phyloP scores from a whole-genome alignment of 2,113 vertebrate species.

The Maccullochella peelii region DNA sequence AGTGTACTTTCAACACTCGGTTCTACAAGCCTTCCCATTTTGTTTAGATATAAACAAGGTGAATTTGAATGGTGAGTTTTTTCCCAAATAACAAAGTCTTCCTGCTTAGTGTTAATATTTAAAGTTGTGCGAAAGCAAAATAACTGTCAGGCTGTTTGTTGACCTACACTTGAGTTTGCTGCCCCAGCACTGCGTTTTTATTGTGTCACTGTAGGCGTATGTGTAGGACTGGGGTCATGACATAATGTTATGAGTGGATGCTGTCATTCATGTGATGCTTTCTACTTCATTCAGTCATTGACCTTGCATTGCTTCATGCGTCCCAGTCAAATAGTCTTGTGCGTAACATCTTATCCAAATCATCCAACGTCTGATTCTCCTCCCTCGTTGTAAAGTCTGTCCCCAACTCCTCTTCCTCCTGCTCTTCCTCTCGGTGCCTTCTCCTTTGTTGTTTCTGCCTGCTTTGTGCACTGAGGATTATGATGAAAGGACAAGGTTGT shows the following conservation, averaged over 20 bases:
- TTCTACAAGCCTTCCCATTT: not conserved
- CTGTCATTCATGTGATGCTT: slow-evolving; percentile 2
- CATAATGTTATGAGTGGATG: not conserved
- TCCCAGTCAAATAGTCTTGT: not conserved
- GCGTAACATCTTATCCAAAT: not conserved
- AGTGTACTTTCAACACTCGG: not conserved
- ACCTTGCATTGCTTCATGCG: slow-evolving; percentile 7
- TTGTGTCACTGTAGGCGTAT: not conserved
- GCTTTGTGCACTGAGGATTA: slow-evolving; percentile 58
- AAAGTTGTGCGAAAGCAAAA: not conserved
- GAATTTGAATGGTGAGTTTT: not conserved
- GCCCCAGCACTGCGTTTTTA: no score
- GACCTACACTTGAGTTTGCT: slow-evolving; percentile 7
- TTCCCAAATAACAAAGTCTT: not conserved
- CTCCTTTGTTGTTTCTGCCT: slow-evolving; percentile 44
- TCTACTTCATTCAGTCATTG: not conserved
- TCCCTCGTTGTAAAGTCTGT: not conserved
- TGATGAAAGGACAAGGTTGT: slow-evolving; percentile 66
- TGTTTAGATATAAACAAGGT: not conserved
- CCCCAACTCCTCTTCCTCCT: slow-evolving; percentile 35
- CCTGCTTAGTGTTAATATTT: not conserved
- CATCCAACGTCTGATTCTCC: not conserved
- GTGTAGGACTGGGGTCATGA: not conserved
- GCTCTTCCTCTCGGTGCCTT: slow-evolving; percentile 22
- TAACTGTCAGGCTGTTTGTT: not conserved